These are phyloP conservation scores for Hemitrygon akajei DNA, from an alignment of 2,797 vertebrate genomes.

Conservation along the genomic window DNA sequence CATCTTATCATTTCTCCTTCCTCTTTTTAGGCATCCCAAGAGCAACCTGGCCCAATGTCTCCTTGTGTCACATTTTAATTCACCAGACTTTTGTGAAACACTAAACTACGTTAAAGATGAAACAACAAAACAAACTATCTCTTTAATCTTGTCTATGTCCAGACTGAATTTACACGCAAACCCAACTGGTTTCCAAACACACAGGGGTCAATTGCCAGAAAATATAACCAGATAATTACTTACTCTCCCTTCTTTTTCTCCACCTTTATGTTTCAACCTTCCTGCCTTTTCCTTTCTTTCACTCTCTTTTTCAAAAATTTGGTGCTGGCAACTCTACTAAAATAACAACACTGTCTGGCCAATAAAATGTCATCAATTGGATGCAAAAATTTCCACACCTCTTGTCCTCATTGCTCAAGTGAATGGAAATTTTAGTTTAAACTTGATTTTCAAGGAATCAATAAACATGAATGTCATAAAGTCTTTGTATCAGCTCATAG, in stretches of 20 bases:
- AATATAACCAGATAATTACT: background rate
- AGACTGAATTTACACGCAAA: too few species aligned
- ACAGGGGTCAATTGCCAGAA: too few species aligned
- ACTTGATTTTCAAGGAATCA: background rate
- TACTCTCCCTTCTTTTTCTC: background rate
- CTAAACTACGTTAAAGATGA: too few species aligned
- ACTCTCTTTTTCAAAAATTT: background rate
- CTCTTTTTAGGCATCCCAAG: too few species aligned
- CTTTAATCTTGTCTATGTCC: too few species aligned
- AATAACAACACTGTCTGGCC: background rate
- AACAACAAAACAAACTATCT: too few species aligned
- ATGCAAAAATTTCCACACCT: background rate
- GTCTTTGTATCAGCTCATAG: background rate
- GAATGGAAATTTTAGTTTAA: constrained; percentile 3
- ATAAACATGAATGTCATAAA: background rate
- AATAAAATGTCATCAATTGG: background rate
- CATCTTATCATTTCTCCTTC: too few species aligned
- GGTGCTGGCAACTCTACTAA: background rate
- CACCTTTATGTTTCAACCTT: background rate
- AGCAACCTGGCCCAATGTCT: too few species aligned
- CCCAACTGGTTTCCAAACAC: too few species aligned
- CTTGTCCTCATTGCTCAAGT: background rate
- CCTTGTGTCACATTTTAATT: too few species aligned
- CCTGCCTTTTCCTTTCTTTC: background rate
- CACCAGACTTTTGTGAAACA: too few species aligned